Conservation (phyloP, 2,113 vertebrate species). For the Sciurus niger region DNA sequence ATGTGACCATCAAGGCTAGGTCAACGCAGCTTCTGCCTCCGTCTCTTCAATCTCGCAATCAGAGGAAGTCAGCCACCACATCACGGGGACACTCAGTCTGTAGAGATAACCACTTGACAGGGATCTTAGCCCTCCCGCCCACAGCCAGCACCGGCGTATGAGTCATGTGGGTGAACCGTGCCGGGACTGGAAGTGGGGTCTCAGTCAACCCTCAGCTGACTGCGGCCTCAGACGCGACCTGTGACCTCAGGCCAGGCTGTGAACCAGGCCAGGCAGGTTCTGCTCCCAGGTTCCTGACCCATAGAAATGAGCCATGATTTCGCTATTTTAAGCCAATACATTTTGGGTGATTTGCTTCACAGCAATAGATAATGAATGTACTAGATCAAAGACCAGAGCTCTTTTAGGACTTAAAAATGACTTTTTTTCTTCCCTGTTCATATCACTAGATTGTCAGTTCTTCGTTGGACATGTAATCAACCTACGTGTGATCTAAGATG, state of each 20-base stretch:
- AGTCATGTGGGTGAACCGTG: background rate
- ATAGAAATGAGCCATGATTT: too few relatives aligned
- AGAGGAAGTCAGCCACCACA: background rate
- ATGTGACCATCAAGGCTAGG: background rate
- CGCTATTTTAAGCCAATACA: background rate
- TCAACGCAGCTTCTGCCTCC: background rate
- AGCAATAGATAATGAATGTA: background rate
- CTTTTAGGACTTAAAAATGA: background rate
- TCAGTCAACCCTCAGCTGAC: background rate
- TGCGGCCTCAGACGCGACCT: background rate
- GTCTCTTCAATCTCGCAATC: background rate
- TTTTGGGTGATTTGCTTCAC: background rate
- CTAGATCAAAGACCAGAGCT: background rate
- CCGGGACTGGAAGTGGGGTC: background rate
- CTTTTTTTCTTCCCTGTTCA: background rate
- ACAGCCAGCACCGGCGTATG: too few relatives aligned
- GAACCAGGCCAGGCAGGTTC: background rate
- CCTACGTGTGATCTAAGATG: background rate
- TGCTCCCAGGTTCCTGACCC: background rate
- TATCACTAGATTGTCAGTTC: background rate
- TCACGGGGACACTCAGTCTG: background rate
- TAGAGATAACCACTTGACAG: background rate
- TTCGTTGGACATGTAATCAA: background rate
- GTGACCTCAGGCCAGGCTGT: background rate
- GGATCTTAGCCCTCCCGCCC: background rate